phyloP scores from a whole-genome alignment of 2,888 invertebrate genomes.

The Lagria hirta region DNA sequence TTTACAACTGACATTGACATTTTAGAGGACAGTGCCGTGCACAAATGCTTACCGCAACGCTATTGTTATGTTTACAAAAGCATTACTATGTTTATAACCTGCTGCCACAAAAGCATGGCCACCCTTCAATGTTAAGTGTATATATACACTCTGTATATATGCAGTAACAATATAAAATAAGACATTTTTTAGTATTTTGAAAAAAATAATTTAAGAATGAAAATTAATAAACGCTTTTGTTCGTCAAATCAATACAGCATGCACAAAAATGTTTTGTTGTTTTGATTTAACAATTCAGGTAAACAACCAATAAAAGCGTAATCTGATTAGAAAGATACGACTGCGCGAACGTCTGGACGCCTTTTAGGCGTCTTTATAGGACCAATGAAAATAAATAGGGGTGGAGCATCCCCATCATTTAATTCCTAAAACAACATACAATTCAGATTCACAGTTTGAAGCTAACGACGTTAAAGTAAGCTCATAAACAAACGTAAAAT shows the following conservation, averaged over 20 bases:
- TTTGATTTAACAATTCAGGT: constrained; percentile 29
- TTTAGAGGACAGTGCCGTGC: too few species aligned
- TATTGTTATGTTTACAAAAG: too few species aligned
- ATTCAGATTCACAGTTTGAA: constrained; percentile 40
- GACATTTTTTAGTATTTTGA: too few species aligned
- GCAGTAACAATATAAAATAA: too few species aligned
- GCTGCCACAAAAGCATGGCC: too few species aligned
- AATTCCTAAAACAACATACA: constrained; percentile 41
- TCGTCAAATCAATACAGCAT: constrained; percentile 7
- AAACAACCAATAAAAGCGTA: constrained; percentile 47
- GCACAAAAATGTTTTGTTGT: constrained; percentile 4
- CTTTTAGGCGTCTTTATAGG: constrained; percentile 45
- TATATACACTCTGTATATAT: too few species aligned
- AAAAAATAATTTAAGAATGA: too few species aligned
- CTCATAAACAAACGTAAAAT: constrained; percentile 52
- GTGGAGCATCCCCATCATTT: constrained; percentile 51
- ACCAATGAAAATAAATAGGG: constrained; percentile 48
- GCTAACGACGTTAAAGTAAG: constrained; percentile 37
- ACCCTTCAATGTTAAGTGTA: too few species aligned
- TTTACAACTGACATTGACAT: too few species aligned
- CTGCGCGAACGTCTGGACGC: constrained; percentile 51
- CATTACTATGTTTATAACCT: too few species aligned
- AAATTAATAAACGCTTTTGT: too few species aligned
- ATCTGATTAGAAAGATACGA: constrained; percentile 41
- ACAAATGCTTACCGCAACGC: too few species aligned